Conservation (phyloP, 2,113 vertebrate genomes). For the Galeopterus variegatus region DNA sequence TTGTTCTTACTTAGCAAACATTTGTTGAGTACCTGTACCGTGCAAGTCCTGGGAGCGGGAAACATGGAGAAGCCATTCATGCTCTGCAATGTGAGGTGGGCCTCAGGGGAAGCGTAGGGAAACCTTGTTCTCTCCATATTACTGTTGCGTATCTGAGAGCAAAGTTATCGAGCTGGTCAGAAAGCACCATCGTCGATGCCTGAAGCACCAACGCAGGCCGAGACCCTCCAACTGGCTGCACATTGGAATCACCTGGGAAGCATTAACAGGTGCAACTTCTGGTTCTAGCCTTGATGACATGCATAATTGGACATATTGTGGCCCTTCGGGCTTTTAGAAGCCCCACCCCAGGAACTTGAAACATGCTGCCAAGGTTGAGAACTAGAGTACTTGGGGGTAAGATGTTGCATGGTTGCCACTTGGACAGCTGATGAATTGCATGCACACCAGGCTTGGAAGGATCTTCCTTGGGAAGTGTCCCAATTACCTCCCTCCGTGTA, state of each 20-base stretch:
- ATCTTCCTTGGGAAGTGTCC: neutral
- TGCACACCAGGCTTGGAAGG: neutral
- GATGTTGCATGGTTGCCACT: rapidly evolving
- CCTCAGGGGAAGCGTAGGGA: neutral
- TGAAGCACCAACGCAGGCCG: neutral
- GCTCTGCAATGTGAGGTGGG: neutral
- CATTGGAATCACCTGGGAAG: neutral
- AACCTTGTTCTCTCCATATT: no score
- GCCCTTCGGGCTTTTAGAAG: no score
- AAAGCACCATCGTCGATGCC: rapidly evolving
- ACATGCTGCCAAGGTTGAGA: neutral
- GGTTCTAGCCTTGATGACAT: neutral
- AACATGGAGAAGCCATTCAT: rapidly evolving
- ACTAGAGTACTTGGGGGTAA: neutral
- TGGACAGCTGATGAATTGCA: rapidly evolving
- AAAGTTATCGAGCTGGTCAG: neutral
- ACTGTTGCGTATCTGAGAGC: no score
- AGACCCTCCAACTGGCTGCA: rapidly evolving
- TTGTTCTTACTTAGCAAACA: neutral
- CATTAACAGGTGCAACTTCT: neutral
- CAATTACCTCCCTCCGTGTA: no score
- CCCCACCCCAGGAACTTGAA: neutral
- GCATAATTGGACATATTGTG: no score
- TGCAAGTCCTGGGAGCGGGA: neutral
- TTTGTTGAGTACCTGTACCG: neutral